Evolutionary conservation across 2,113 vertebrate species (phyloP).

Genomic region (Elanus axillaris): DNA sequence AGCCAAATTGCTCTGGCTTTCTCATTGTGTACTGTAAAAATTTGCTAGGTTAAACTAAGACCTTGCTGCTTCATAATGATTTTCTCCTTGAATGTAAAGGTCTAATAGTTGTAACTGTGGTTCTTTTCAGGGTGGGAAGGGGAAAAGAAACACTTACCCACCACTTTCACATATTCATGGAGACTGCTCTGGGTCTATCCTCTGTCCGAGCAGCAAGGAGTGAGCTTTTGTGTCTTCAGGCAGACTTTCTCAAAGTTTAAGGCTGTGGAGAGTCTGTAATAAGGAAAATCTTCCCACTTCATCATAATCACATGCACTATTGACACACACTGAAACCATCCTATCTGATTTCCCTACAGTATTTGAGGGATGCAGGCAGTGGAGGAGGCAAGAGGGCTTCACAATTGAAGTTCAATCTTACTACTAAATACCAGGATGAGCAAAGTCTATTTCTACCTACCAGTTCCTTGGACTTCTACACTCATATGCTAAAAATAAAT

Average conservation of each 20-base stretch:
- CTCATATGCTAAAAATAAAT: not conserved
- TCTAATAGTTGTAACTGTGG: not conserved
- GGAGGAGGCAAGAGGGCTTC: not conserved
- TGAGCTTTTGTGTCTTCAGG: not conserved
- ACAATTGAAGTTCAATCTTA: not conserved
- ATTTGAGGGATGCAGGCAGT: not conserved
- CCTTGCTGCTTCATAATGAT: not conserved
- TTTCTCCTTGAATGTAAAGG: not conserved
- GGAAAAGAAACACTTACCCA: not conserved
- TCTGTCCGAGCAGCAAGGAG: not conserved
- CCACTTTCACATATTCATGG: not conserved
- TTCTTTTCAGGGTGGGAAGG: not conserved
- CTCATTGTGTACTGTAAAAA: not conserved
- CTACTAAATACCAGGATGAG: not conserved
- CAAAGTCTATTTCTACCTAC: not conserved
- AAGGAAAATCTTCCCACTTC: not conserved
- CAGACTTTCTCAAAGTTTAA: not conserved
- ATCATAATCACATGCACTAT: rapidly evolving
- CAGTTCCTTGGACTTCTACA: not conserved
- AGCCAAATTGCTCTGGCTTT: not conserved
- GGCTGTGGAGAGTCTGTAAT: not conserved
- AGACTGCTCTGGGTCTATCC: not conserved
- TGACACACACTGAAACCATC: not conserved
- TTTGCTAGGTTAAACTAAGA: not conserved
- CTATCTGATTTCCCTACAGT: not conserved